Conservation (phyloP, 2,113 vertebrate genomes). For the Scortum barcoo region DNA sequence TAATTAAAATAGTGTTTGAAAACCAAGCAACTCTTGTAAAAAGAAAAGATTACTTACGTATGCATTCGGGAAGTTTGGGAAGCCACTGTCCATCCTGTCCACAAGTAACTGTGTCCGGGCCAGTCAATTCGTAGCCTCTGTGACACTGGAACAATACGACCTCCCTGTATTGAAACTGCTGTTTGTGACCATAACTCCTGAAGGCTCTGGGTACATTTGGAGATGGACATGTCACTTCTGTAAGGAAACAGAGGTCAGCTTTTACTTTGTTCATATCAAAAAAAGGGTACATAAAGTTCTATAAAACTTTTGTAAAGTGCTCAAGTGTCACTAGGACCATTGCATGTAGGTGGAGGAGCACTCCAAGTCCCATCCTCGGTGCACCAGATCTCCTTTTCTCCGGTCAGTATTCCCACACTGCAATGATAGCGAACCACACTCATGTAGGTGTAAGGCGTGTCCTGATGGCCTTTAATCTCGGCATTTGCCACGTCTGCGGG, state of each 20-base stretch:
- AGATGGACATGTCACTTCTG: constrained; percentile 68
- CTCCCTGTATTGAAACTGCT: constrained; percentile 20
- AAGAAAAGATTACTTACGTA: constrained; percentile 24
- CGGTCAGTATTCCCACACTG: constrained; percentile 59
- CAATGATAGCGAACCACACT: constrained; percentile 68
- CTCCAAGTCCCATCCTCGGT: constrained; percentile 80
- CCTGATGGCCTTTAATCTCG: fast-evolving
- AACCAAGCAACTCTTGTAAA: background rate
- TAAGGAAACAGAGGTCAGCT: background rate
- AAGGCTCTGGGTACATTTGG: constrained; percentile 53
- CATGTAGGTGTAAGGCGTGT: constrained; percentile 49
- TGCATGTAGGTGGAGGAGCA: constrained; percentile 68
- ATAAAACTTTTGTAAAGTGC: background rate
- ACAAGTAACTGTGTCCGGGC: constrained; percentile 47
- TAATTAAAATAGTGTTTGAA: background rate
- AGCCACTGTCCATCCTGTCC: constrained; percentile 49
- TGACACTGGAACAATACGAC: constrained; percentile 46
- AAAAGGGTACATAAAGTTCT: background rate
- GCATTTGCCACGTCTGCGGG: constrained; percentile 55
- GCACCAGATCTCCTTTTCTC: constrained; percentile 71
- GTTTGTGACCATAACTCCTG: constrained; percentile 9
- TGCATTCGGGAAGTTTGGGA: constrained; percentile 58
- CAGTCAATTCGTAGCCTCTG: background rate
- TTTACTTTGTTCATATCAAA: constrained; percentile 6
- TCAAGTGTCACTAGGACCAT: constrained; percentile 63